A percentile compares a stretch with the other conserved stretches of the same genome.
phyloP scores from a whole-genome alignment of 2,888 invertebrate genomes.

The Calameuta idolon region DNA sequence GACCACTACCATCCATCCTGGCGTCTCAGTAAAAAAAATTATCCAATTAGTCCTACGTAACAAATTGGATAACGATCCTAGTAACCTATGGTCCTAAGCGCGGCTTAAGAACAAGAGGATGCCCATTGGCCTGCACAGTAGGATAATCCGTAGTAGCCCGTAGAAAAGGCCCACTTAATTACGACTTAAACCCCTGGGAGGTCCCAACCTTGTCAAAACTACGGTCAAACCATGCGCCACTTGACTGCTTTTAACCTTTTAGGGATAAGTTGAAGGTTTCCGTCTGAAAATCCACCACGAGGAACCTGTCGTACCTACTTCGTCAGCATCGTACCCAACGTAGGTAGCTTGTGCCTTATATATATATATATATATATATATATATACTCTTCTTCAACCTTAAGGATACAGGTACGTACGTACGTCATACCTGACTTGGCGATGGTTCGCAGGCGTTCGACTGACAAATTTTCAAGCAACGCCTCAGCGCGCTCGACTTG shows the following conservation, averaged over 20 bases:
- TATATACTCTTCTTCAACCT: neutral
- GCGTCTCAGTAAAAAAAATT: neutral
- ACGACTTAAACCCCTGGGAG: conserved; percentile 43
- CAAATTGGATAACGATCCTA: conserved; percentile 9
- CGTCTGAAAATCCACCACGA: conserved; percentile 26
- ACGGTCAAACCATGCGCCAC: conserved; percentile 17
- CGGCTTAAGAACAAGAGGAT: conserved; percentile 7
- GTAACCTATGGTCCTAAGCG: conserved; percentile 3
- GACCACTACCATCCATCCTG: neutral
- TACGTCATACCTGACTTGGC: neutral
- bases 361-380: neutral
- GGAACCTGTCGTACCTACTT: conserved; percentile 28
- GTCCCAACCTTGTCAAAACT: conserved; percentile 47
- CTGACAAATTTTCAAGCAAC: conserved; percentile 34
- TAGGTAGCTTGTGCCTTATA: neutral
- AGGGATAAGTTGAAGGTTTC: conserved; percentile 28
- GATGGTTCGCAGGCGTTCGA: conserved; percentile 19
- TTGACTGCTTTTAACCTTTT: conserved; percentile 34
- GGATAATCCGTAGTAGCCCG: conserved; percentile 36
- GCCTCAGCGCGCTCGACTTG: neutral
- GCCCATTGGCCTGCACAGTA: neutral
- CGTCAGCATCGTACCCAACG: neutral
- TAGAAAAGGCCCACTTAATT: conserved; percentile 45
- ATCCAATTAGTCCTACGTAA: conserved; percentile 5
- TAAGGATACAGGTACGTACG: neutral